Evolutionary conservation across 2,888 invertebrate genomes (phyloP).

Genomic region (Allolobophora icterica): DNA sequence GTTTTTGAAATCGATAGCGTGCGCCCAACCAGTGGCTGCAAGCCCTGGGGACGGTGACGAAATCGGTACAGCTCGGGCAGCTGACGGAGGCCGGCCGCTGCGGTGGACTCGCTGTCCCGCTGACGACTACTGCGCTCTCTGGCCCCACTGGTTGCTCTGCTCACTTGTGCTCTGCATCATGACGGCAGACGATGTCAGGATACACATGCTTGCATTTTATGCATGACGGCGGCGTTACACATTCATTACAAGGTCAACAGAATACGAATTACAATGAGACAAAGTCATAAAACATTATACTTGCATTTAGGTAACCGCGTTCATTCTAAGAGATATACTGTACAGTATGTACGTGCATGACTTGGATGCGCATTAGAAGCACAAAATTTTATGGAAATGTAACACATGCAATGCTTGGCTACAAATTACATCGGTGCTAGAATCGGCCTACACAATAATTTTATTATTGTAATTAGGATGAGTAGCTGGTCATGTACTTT

Average conservation of each 20-base stretch:
- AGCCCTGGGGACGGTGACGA: background rate
- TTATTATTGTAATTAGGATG: no score
- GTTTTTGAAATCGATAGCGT: background rate
- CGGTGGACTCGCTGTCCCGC: background rate
- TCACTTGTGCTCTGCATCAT: background rate
- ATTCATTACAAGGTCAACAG: background rate
- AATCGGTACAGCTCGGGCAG: background rate
- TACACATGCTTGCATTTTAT: background rate
- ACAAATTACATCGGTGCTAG: no score
- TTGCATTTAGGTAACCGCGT: background rate
- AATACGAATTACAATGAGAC: background rate
- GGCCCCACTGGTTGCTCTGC: slow-evolving; percentile 1
- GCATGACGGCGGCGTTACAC: background rate
- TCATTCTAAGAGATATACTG: no score
- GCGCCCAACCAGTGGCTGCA: background rate
- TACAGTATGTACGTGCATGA: no score
- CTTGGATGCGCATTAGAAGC: no score
- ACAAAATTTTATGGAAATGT: no score
- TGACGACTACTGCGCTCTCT: background rate
- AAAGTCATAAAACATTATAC: background rate
- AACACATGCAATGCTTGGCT: no score
- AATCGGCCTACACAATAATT: no score
- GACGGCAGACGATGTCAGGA: background rate
- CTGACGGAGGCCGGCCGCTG: background rate
- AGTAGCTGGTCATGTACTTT: no score